Conservation (phyloP, 2,797 vertebrate genomes). For the Linurgus olivaceus region DNA sequence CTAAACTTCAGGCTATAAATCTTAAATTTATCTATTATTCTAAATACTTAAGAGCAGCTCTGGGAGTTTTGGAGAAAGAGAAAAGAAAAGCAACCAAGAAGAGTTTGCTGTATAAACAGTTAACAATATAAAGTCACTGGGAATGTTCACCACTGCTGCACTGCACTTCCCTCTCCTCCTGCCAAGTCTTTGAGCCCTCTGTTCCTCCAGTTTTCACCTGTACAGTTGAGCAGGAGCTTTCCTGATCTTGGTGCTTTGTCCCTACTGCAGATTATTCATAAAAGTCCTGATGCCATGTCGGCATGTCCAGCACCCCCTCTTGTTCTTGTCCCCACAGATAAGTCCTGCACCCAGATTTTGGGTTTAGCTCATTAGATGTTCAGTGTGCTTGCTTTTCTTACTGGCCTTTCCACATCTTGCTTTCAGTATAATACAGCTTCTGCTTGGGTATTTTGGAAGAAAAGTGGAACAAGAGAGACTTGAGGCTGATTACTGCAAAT, state of each 20-base stretch:
- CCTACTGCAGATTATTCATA: neutral
- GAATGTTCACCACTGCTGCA: neutral
- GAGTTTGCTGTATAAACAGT: neutral
- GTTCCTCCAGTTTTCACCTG: neutral
- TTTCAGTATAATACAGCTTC: neutral
- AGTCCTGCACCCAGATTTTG: neutral
- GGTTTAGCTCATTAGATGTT: neutral
- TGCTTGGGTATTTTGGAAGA: neutral
- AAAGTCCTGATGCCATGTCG: neutral
- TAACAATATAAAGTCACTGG: neutral
- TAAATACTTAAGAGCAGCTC: neutral
- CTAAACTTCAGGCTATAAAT: constrained; percentile 41
- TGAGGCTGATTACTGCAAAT: neutral
- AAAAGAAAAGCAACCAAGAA: neutral
- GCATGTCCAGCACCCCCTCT: neutral
- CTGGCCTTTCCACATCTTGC: neutral
- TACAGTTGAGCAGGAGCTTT: neutral
- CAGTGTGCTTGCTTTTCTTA: neutral
- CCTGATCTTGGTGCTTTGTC: neutral
- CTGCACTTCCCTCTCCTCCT: neutral
- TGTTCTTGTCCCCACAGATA: neutral
- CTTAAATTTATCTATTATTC: constrained; percentile 44
- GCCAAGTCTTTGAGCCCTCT: neutral
- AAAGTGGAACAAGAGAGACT: neutral
- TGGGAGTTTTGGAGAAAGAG: neutral